Evolutionary conservation across 2,113 vertebrate genomes (phyloP).

Genomic region (Scolopax mira): DNA sequence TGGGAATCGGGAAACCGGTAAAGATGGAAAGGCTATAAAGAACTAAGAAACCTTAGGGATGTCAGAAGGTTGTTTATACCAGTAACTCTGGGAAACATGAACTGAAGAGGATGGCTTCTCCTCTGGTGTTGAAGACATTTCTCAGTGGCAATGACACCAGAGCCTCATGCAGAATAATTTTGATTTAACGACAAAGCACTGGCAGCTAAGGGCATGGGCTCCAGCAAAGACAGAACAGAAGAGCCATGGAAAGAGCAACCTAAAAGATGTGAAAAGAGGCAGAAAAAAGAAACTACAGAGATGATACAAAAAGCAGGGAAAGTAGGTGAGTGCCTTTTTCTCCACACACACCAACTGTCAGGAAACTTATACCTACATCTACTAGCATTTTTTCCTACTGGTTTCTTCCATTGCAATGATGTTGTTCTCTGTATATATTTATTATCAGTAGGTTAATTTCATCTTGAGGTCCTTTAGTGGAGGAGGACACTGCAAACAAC

Average conservation of each 20-base stretch:
- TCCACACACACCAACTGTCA: accelerated
- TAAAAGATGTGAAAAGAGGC: neutral
- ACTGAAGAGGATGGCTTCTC: neutral
- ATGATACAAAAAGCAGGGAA: neutral
- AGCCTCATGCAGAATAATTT: neutral
- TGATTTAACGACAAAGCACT: neutral
- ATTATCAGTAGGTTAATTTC: neutral
- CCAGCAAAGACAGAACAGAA: neutral
- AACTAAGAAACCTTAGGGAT: neutral
- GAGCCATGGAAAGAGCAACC: neutral
- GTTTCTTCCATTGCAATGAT: neutral
- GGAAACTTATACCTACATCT: neutral
- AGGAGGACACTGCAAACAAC: neutral
- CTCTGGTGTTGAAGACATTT: neutral
- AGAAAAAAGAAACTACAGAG: neutral
- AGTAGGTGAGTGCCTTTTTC: neutral
- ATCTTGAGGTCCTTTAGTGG: neutral
- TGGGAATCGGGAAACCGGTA: neutral
- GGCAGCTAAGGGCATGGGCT: neutral
- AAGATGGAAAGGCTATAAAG: neutral
- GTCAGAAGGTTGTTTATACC: neutral
- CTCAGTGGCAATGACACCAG: neutral
- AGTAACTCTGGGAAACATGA: neutral
- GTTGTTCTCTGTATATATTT: neutral
- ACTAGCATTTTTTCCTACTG: neutral